phyloP scores from a whole-genome alignment of 1,140 invertebrate species.

The Drosophila trapezifrons region DNA sequence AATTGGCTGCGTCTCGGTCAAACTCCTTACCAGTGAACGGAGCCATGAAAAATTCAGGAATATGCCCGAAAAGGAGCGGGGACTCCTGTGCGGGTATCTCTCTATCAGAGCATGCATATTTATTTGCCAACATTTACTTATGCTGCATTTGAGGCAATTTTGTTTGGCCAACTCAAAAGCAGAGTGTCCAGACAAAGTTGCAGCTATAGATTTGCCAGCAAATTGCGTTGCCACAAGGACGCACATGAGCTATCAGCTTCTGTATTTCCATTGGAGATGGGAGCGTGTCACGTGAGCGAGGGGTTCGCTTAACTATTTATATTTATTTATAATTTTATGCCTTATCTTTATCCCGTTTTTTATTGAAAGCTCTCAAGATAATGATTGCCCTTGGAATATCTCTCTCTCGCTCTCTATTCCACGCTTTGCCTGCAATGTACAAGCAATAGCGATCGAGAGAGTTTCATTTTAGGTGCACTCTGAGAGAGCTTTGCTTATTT shows the following conservation, averaged over 20 bases:
- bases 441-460: too few species aligned
- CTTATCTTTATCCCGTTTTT: too few species aligned
- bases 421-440: too few species aligned
- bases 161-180: slow-evolving; percentile 67
- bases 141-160: slow-evolving; percentile 72
- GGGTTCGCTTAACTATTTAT: too few species aligned
- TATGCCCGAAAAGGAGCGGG: slow-evolving; percentile 17
- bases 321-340: too few species aligned
- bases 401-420: too few species aligned
- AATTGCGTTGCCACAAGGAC: slow-evolving; percentile 50
- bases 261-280: neutral
- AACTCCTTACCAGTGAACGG: slow-evolving; percentile 24
- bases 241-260: slow-evolving; percentile 47
- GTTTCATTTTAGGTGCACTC: too few species aligned
- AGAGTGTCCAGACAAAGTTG: slow-evolving; percentile 58
- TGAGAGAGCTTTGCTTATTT: too few species aligned
- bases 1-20: slow-evolving; percentile 60
- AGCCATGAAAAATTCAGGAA: slow-evolving; percentile 64
- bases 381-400: too few species aligned
- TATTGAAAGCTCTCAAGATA: too few species aligned
- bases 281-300: neutral
- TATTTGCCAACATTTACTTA: slow-evolving; percentile 78
- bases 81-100: slow-evolving; percentile 18
- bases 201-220: slow-evolving; percentile 51
- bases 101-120: slow-evolving; percentile 61